Conservation (phyloP, 1,140 invertebrate genomes). For the Caenorhabditis remanei region DNA sequence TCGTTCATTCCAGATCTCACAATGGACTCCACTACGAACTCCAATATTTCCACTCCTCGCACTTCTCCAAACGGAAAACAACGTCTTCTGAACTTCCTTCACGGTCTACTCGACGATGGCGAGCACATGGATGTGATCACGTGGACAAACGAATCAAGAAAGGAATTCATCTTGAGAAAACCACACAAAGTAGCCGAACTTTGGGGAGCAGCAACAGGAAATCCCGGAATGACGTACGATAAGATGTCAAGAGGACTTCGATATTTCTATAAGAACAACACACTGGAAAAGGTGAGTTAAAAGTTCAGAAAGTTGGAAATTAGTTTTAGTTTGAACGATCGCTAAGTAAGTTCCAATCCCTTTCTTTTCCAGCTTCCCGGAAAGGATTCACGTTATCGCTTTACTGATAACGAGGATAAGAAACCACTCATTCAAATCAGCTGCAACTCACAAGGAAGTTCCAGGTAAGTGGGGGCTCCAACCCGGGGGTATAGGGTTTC, state of each 20-base stretch:
- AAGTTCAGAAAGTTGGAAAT: no score
- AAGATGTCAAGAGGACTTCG: conserved; percentile 43
- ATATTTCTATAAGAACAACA: conserved; percentile 15
- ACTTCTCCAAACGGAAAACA: conserved; percentile 2
- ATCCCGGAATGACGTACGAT: conserved; percentile 12
- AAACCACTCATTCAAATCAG: no score
- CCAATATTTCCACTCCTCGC: not conserved
- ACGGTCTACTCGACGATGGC: not conserved
- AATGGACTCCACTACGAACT: no score
- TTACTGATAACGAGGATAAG: not conserved
- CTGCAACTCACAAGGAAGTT: not conserved
- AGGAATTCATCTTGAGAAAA: not conserved
- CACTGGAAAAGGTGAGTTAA: not conserved
- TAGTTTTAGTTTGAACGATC: no score
- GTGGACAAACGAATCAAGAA: not conserved
- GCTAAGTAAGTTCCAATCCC: no score
- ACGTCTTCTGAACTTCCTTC: conserved; percentile 14
- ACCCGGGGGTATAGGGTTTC: not conserved
- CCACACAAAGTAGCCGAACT: conserved; percentile 11
- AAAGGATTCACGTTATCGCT: not conserved
- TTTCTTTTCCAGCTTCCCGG: not conserved
- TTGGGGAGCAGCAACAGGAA: conserved; percentile 23
- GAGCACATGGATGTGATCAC: not conserved
- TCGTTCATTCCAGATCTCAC: no score
- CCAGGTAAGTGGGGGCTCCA: not conserved